Evolutionary conservation across 2,113 vertebrate species (phyloP), one percentile per base, ranked within the genome.

Genomic region (Ptychochromis oligacanthus): DNA sequence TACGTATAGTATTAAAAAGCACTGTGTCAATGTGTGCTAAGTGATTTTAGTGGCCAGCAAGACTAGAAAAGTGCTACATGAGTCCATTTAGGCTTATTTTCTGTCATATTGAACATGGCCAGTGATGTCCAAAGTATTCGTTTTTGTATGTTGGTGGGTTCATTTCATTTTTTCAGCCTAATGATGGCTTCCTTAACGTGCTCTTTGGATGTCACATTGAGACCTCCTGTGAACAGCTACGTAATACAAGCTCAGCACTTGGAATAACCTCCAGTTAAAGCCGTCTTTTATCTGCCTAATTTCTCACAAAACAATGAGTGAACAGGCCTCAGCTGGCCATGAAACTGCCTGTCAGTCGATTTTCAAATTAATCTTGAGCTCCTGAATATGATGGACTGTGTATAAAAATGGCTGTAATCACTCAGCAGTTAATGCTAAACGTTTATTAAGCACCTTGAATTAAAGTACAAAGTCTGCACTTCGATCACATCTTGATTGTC

Each of bases 341-440:
- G 0, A 67, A 26, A 46, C 14, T 26, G 64, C 38, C 4, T 18
- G 14, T 40, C 38, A 11, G 38, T 9, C 38, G 11, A 5, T 2
- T 17, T n/a, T 46, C 22, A 1, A 9, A 2, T 67, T 67, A 46
- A 7, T 26, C 46, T 46, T 67, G 64, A 67, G 43, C 40, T 11
- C 46, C 64, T 67, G 40, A 67, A 67, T 46, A 46, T 15, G 11
- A 17, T 18, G 10, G 2, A 49, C 15, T 67, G 40, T 46, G 22
- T 0, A 67, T 14, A 49, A 28, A 46, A 67, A 46, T 0, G 64
- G 11, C 14, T 46, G 22, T 0, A 67, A 28, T 67, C 9, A 1
- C 22, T 67, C 18, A 6, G 7, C 36, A 36, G 36, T 36, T 7
- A 36, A 36, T 36, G 36, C 36, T 6, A 8, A 6, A 7, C 4